Conservation (phyloP, 2,888 invertebrate genomes). For the Epirrhoe alternata region DNA sequence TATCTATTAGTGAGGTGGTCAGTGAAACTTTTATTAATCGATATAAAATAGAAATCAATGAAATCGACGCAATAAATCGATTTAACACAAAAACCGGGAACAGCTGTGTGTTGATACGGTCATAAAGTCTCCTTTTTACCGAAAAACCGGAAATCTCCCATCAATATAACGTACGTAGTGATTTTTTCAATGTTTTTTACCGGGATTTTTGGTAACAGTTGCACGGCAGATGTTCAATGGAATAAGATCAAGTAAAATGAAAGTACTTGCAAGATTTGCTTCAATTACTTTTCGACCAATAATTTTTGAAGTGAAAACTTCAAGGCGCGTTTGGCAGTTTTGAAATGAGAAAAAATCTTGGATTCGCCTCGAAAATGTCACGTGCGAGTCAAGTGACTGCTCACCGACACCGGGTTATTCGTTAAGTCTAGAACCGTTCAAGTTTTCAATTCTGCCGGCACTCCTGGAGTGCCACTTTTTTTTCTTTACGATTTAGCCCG, state of each 20-base stretch:
- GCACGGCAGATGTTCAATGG: slow-evolving; percentile 42
- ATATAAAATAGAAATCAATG: slow-evolving; percentile 42
- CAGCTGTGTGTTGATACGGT: slow-evolving; percentile 55
- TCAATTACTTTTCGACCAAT: neutral
- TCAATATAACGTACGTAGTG: slow-evolving; percentile 48
- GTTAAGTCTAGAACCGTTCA: too few relatives aligned
- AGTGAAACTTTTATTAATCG: slow-evolving; percentile 35
- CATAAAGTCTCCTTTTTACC: slow-evolving; percentile 53
- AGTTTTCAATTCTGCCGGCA: too few relatives aligned
- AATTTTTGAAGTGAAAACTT: too few relatives aligned
- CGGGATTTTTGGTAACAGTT: slow-evolving; percentile 47
- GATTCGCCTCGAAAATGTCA: too few relatives aligned
- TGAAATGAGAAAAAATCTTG: too few relatives aligned
- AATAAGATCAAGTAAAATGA: slow-evolving; percentile 33
- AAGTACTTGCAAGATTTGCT: slow-evolving; percentile 1
- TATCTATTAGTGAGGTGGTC: neutral
- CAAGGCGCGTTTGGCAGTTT: too few relatives aligned
- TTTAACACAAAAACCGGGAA: slow-evolving; percentile 46
- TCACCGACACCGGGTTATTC: too few relatives aligned
- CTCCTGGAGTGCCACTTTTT: too few relatives aligned
- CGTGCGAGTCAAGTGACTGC: too few relatives aligned
- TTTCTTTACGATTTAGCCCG: too few relatives aligned
- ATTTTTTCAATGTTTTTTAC: slow-evolving; percentile 48
- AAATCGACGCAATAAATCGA: slow-evolving; percentile 56
- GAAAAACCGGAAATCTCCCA: slow-evolving; percentile 55